Evolutionary conservation across 2,888 invertebrate genomes (phyloP).

Genomic region (Acheta domesticus): DNA sequence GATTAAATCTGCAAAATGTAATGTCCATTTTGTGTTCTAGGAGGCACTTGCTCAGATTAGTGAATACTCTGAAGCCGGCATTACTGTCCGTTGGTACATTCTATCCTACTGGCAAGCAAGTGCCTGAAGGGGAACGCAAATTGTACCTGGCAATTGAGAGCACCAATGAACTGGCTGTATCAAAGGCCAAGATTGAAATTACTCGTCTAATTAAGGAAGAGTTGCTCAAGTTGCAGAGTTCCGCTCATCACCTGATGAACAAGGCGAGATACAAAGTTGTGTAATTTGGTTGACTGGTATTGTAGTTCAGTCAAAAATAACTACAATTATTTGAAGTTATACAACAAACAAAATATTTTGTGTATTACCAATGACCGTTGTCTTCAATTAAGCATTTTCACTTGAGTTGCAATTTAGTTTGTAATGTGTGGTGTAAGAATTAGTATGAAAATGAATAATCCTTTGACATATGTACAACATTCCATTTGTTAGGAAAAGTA

Average conservation of each 20-base stretch:
- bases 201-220: slow-evolving; percentile 98
- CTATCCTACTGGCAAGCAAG: slow-evolving; percentile 84
- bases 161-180: slow-evolving; percentile 91
- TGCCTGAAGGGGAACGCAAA: slow-evolving; percentile 91
- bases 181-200: slow-evolving; percentile 95
- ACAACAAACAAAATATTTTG: no score
- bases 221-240: slow-evolving; percentile 83
- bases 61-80: slow-evolving; percentile 98
- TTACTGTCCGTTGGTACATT: slow-evolving; percentile 95
- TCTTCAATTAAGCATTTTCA: no score
- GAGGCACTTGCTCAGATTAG: slow-evolving; percentile 97
- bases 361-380: no score
- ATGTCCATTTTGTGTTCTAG: slow-evolving; percentile 47
- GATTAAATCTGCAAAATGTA: neutral
- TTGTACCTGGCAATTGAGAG: slow-evolving; percentile 98
- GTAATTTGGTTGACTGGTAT: slow-evolving; percentile 47
- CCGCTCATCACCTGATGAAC: slow-evolving; percentile 81
- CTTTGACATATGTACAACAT: no score
- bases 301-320: no score
- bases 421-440: no score
- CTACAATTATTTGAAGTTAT: no score
- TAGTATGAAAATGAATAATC: no score
- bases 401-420: no score
- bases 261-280: slow-evolving; percentile 94
- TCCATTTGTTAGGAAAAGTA: no score